These are phyloP conservation scores for Drosophila guanche DNA, from an alignment of 1,140 invertebrate genomes.

Conservation along the genomic window DNA sequence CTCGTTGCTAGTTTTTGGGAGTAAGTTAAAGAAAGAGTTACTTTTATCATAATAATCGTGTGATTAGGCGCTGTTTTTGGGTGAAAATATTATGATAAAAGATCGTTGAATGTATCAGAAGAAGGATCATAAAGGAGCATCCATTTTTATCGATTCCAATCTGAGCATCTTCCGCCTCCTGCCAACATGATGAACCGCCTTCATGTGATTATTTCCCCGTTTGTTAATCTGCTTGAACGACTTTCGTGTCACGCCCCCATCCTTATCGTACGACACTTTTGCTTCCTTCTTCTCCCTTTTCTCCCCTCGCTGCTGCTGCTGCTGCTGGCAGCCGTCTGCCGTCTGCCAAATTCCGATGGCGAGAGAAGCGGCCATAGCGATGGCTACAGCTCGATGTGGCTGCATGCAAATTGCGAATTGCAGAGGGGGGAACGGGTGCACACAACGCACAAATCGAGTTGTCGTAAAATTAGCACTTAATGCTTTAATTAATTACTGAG, in stretches of 20 bases:
- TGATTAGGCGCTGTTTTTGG: too few relatives aligned
- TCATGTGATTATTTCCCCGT: slow-evolving; percentile 25
- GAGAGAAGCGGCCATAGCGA: slow-evolving; percentile 14
- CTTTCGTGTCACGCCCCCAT: slow-evolving; percentile 35
- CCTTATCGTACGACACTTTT: slow-evolving; percentile 55
- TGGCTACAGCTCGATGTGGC: slow-evolving; percentile 43
- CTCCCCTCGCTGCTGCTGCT: slow-evolving; percentile 1
- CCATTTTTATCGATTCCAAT: too few relatives aligned
- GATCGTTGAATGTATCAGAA: too few relatives aligned
- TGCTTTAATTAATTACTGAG: slow-evolving; percentile 81
- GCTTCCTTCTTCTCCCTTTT: slow-evolving; percentile 63
- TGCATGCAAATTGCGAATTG: slow-evolving; percentile 70
- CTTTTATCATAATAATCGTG: too few relatives aligned
- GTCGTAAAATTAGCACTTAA: slow-evolving; percentile 82
- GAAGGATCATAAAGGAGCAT: too few relatives aligned
- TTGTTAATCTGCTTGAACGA: slow-evolving; percentile 35
- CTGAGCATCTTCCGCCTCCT: too few relatives aligned
- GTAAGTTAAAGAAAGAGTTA: too few relatives aligned
- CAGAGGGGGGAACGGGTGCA: slow-evolving; percentile 13
- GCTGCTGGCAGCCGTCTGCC: slow-evolving; percentile 3
- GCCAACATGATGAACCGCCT: too few relatives aligned
- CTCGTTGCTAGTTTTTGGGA: too few relatives aligned
- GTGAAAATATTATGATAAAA: too few relatives aligned
- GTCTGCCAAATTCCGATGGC: slow-evolving; percentile 75
- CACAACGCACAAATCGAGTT: slow-evolving; percentile 76